Percentiles rank a stretch among this genome's conserved stretches.
Conservation (phyloP, 2,888 invertebrate species). For the Drosophila fulvimacula region DNA sequence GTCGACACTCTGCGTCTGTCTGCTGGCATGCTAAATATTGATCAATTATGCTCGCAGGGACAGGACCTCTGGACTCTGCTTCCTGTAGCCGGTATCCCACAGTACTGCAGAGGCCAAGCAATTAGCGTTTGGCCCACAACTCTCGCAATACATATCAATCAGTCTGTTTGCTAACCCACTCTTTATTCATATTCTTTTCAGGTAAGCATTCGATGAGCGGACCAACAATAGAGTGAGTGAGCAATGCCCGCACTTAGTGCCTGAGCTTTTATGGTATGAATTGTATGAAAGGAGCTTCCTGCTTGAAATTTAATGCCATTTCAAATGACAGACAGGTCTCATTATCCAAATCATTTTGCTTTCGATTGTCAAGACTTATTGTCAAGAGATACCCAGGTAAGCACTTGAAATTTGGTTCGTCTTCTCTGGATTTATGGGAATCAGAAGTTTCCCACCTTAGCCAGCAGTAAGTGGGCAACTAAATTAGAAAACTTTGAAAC, state of each 20-base stretch:
- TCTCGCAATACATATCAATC: conserved; percentile 42
- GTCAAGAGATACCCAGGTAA: conserved; percentile 2
- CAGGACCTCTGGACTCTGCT: background rate
- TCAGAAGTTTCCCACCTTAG: conserved; percentile 12
- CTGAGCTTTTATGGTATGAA: conserved; percentile 49
- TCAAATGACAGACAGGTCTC: conserved; percentile 45
- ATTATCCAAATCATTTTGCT: conserved; percentile 32
- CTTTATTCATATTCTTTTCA: conserved; percentile 47
- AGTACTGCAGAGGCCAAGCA: conserved; percentile 10
- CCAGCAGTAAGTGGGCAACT: background rate
- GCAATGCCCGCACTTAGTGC: conserved; percentile 30
- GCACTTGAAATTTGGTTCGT: conserved; percentile 16
- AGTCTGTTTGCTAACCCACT: conserved; percentile 44
- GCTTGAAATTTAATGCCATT: conserved; percentile 69
- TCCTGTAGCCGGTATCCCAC: background rate
- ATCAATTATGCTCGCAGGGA: conserved; percentile 60
- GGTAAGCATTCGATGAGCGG: conserved; percentile 57
- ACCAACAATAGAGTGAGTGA: conserved; percentile 42
- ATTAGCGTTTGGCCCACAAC: conserved; percentile 43
- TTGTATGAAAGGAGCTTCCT: conserved; percentile 48
- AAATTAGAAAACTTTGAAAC: conserved; percentile 11
- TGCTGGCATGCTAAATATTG: conserved; percentile 65
- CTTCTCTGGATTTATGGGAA: conserved; percentile 38
- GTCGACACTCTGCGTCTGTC: conserved; percentile 60
- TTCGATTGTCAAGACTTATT: conserved; percentile 11